Conservation (phyloP, 2,888 invertebrate species). For the Microctonus hyperodae region DNA sequence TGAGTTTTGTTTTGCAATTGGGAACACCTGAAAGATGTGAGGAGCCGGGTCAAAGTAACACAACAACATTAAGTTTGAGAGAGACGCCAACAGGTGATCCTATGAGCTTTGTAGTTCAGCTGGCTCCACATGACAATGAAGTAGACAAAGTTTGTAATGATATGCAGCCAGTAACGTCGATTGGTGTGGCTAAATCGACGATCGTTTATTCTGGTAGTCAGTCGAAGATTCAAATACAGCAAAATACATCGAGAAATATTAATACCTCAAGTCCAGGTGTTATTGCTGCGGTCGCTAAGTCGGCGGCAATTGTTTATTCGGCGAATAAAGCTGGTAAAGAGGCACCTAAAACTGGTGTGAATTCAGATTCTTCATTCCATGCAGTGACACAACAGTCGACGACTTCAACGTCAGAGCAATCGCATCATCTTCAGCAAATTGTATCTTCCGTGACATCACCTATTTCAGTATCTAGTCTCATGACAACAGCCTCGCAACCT, state of each 20-base stretch:
- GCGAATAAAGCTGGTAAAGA: background rate
- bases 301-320: slow-evolving; percentile 8
- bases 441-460: slow-evolving; percentile 4
- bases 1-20: slow-evolving; percentile 52
- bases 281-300: background rate
- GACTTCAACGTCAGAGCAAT: background rate
- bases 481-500: slow-evolving; percentile 9
- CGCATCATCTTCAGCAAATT: slow-evolving; percentile 8
- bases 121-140: slow-evolving; percentile 49
- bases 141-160: slow-evolving; percentile 28
- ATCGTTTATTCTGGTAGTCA: slow-evolving; percentile 46
- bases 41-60: background rate
- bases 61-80: background rate
- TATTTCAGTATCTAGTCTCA: slow-evolving; percentile 7
- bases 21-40: slow-evolving; percentile 3
- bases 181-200: slow-evolving; percentile 25
- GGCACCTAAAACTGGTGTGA: background rate
- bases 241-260: slow-evolving; percentile 42
- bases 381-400: background rate
- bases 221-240: slow-evolving; percentile 28
- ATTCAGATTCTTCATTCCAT: background rate
- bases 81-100: background rate
- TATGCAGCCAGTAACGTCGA: background rate
- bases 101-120: slow-evolving; percentile 36
- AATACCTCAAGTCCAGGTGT: slow-evolving; percentile 14